A percentile compares a stretch with the other conserved stretches of the same genome.
These are phyloP conservation scores for Galago senegalensis DNA, from an alignment of 2,797 vertebrate species.

Conservation along the genomic window DNA sequence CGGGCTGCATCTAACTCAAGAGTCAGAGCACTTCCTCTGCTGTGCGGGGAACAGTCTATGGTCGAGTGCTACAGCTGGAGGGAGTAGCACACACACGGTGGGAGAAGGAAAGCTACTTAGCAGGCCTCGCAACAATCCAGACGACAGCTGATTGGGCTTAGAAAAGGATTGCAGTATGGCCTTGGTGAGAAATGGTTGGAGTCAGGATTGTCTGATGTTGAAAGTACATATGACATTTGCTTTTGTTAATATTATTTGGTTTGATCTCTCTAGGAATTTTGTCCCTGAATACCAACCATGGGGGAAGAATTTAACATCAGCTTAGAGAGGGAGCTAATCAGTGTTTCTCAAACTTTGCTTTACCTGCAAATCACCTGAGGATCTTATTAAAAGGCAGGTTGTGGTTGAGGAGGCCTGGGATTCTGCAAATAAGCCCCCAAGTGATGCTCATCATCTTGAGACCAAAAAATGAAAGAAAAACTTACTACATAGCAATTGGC, in stretches of 20 bases:
- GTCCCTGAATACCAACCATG: not conserved
- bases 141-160: not conserved
- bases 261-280: not conserved
- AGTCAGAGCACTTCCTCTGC: not conserved
- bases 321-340: not conserved
- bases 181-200: not conserved
- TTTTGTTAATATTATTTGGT: not conserved
- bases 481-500: not conserved
- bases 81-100: not conserved
- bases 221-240: not conserved
- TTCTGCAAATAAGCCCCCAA: not conserved
- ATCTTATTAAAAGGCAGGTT: not conserved
- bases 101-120: not conserved
- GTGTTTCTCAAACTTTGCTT: not conserved
- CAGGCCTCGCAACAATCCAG: not conserved
- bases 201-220: not conserved
- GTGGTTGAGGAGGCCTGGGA: not conserved
- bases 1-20: not conserved
- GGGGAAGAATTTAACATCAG: not conserved
- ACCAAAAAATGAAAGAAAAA: not conserved
- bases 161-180: not conserved
- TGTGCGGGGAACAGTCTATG: not conserved
- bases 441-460: conserved; percentile 18
- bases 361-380: not conserved
- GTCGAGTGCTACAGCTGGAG: not conserved